phyloP scores from a whole-genome alignment of 2,113 vertebrate species.

The Zingel zingel region DNA sequence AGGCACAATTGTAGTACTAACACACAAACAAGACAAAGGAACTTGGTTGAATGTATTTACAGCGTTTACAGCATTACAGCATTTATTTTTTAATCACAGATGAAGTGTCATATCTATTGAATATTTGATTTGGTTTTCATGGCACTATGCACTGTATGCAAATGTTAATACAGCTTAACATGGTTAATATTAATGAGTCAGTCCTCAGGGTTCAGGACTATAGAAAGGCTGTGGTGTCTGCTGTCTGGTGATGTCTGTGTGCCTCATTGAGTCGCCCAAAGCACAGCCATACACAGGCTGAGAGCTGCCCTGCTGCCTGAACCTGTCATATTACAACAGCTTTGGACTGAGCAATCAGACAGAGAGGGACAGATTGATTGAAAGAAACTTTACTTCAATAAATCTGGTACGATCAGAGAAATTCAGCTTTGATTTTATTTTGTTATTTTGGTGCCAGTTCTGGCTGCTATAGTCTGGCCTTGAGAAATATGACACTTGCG shows the following conservation, averaged over 20 bases:
- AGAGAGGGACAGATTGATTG: slow-evolving; percentile 6
- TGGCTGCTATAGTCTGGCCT: not conserved
- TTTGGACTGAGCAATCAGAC: slow-evolving; percentile 36
- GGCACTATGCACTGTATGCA: slow-evolving; percentile 30
- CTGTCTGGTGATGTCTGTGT: slow-evolving; percentile 46
- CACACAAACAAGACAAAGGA: slow-evolving; percentile 19
- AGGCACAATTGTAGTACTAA: not conserved
- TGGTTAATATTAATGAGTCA: slow-evolving; percentile 60
- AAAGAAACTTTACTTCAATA: slow-evolving; percentile 27
- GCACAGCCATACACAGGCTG: slow-evolving; percentile 34
- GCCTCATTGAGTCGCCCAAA: slow-evolving; percentile 55
- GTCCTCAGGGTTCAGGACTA: slow-evolving; percentile 43
- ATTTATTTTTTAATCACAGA: too few species aligned
- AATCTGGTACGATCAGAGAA: slow-evolving; percentile 17
- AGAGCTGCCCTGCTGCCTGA: slow-evolving; percentile 27
- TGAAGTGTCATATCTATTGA: slow-evolving; percentile 1
- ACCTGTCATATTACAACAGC: slow-evolving; percentile 37
- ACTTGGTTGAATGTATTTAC: not conserved
- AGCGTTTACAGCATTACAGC: not conserved
- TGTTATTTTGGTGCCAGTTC: slow-evolving; percentile 17
- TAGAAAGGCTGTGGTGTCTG: slow-evolving; percentile 25
- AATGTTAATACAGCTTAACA: slow-evolving; percentile 50
- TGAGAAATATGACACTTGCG: not conserved
- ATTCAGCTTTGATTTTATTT: slow-evolving; percentile 34
- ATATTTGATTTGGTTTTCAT: slow-evolving; percentile 29